A percentile compares a stretch with the other conserved stretches of the same genome.
phyloP scores from a whole-genome alignment of 2,888 invertebrate species.

The Orthosia gracilis region DNA sequence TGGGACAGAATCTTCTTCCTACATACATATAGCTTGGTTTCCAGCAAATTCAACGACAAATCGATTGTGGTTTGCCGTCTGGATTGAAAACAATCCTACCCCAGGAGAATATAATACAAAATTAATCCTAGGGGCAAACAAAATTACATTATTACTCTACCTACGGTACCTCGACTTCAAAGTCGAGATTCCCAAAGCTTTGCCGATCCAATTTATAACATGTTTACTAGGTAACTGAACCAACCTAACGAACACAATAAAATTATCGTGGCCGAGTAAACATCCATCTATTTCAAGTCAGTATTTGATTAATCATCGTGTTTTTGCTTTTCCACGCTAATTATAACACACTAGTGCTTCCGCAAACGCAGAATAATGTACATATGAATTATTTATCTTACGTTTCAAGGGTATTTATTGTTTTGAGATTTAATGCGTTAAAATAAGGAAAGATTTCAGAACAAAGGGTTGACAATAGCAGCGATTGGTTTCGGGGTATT shows the following conservation, averaged over 20 bases:
- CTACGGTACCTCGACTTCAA: not conserved
- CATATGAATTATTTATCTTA: constrained; percentile 55
- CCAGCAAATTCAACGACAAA: constrained; percentile 3
- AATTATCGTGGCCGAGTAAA: constrained; percentile 32
- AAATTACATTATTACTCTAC: constrained; percentile 28
- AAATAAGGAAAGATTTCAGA: constrained; percentile 21
- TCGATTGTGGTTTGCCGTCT: constrained; percentile 4
- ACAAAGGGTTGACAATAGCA: constrained; percentile 17
- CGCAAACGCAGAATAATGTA: constrained; percentile 38
- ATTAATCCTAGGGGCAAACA: constrained; percentile 9
- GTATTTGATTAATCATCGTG: constrained; percentile 50
- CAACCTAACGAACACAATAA: constrained; percentile 32
- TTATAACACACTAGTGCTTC: constrained; percentile 53
- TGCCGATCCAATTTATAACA: not conserved
- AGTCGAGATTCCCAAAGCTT: constrained; percentile 13
- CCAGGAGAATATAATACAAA: constrained; percentile 8
- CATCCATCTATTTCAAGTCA: constrained; percentile 25
- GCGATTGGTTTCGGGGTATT: constrained; percentile 23
- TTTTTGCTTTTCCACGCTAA: constrained; percentile 61
- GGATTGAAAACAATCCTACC: not conserved
- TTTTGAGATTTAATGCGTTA: constrained; percentile 28
- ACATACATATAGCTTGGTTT: not conserved
- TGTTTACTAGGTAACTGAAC: constrained; percentile 22
- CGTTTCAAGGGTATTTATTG: constrained; percentile 53
- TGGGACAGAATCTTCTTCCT: not conserved